Evolutionary conservation across 2,113 vertebrate genomes (phyloP).

Genomic region (Zootoca vivipara): DNA sequence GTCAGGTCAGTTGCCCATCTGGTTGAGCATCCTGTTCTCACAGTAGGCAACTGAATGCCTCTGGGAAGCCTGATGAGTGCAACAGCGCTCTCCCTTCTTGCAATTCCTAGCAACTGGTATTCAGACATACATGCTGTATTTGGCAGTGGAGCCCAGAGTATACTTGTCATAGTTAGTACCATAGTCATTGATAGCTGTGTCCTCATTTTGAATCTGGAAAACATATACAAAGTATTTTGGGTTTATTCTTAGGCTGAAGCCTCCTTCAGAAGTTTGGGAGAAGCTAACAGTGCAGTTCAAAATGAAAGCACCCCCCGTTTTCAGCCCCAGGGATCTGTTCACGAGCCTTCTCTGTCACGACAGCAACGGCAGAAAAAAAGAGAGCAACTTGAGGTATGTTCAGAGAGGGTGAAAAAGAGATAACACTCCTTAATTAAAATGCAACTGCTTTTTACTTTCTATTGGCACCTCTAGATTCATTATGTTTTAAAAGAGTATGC

Average conservation of each 20-base stretch:
- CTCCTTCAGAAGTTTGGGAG: slow-evolving; percentile 43
- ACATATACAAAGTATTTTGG: not conserved
- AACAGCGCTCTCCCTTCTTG: too few species aligned
- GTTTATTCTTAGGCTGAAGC: slow-evolving; percentile 68
- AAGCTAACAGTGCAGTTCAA: slow-evolving; percentile 31
- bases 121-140: too few species aligned
- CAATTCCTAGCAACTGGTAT: too few species aligned
- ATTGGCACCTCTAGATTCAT: not conserved
- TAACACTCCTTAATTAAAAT: not conserved
- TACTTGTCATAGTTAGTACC: too few species aligned
- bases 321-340: slow-evolving; percentile 64
- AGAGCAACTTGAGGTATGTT: slow-evolving; percentile 46
- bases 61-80: too few species aligned
- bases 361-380: slow-evolving; percentile 72
- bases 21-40: too few species aligned
- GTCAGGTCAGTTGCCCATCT: too few species aligned
- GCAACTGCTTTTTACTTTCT: not conserved
- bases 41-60: too few species aligned
- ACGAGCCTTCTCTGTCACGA: slow-evolving; percentile 77
- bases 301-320: slow-evolving; percentile 17
- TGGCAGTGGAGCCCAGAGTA: too few species aligned
- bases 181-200: too few species aligned
- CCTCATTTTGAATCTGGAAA: slow-evolving; percentile 12
- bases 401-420: slow-evolving; percentile 49
- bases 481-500: not conserved